A percentile compares a stretch with the other conserved stretches of the same genome.
Conservation (phyloP, 2,888 invertebrate genomes). For the Aromia moschata region DNA sequence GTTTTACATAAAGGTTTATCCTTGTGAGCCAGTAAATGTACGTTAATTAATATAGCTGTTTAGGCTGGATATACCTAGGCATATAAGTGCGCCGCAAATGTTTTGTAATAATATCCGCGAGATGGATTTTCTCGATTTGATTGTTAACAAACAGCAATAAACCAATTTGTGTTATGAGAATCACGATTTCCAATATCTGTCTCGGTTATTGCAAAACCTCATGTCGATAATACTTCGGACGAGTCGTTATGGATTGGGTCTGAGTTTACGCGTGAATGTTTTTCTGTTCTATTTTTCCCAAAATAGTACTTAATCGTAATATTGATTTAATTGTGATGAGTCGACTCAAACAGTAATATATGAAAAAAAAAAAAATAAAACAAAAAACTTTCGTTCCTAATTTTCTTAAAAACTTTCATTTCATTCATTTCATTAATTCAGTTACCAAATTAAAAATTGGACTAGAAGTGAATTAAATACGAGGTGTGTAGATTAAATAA, state of each 20-base stretch:
- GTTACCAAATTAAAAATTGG: no score
- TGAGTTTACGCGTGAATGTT: neutral
- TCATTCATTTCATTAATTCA: no score
- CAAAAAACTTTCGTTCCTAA: no score
- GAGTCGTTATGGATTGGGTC: neutral
- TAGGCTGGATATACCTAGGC: neutral
- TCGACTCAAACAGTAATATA: neutral
- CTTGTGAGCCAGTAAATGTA: constrained; percentile 11
- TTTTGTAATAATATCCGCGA: constrained; percentile 11
- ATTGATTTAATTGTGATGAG: no score
- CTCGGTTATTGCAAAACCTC: constrained; percentile 14
- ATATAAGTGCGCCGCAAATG: neutral
- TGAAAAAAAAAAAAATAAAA: neutral
- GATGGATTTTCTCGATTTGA: constrained; percentile 18
- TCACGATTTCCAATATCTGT: constrained; percentile 19
- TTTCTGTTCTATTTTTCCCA: no score
- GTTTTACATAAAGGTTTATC: constrained; percentile 13
- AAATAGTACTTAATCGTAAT: no score
- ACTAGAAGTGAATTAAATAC: no score
- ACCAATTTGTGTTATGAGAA: constrained; percentile 18
- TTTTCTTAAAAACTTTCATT: no score
- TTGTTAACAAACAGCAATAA: constrained; percentile 15
- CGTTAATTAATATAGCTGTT: constrained; percentile 18
- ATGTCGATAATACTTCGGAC: constrained; percentile 1
- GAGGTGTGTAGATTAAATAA: no score